Evolutionary conservation across 1,140 invertebrate species (phyloP), one percentile per base, ranked within the genome.

Genomic region (Drosophila sp.): DNA sequence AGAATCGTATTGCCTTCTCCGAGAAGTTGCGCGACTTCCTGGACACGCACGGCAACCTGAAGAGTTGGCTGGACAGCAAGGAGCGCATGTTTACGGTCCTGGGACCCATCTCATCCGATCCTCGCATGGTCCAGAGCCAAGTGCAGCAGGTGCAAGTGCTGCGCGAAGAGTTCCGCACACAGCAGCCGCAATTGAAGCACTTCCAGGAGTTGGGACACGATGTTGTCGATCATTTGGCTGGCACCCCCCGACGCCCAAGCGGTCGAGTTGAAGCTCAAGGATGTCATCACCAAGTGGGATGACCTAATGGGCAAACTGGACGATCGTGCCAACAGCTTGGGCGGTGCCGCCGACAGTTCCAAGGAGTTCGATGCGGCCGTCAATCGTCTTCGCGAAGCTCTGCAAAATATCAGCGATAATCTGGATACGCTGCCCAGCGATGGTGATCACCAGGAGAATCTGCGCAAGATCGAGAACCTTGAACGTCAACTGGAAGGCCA

Each of bases 81-180:
- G 98, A 99, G 76, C 96, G 97, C 74, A 99, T 99, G 97, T 94
- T 99, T 90, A 95, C 95, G 2, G 98, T 98, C 0, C 93, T 99
- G 0, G 98, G 98, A 21, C 98, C 98, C 0, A 98, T 99, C 76
- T 98, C 97, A 0, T 97, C 97, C 0, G 98, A 99, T 91, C 97
- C 97, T 0, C 93, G 97, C 46, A 97, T 99, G 95, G 97, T 99
- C 0, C 96, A 97, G 76, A 97, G 96, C 67, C 98, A 99, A 93
- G 96, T 98, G 25, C 97, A 99, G 91, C 97, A 98, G 93, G 95
- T 97, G 8, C 96, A 98, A 94, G 97, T 99, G 0, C 92, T 99
- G 14, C 94, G 97, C 69, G 98, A 99, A 93, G 98, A 99, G 92
- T 97, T 99, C 93, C 94, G 96, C 58, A 95, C 95, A 1, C 97